Base-by-base conservation (phyloP, 2,113 vertebrate species). In the Thalassarche chlororhynchos region DNA sequence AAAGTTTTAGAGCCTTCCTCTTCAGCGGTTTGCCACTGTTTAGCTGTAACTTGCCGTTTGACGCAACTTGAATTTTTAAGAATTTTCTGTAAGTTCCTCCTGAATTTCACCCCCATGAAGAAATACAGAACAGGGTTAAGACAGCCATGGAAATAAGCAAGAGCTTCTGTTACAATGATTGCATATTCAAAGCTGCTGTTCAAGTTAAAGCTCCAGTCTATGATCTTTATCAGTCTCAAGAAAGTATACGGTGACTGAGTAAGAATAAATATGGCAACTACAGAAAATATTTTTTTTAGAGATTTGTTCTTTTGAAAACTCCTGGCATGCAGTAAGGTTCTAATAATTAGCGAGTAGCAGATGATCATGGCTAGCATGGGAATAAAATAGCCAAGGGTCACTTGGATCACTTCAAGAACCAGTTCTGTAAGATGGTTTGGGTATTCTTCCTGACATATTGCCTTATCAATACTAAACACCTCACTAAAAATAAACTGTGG, bases 51-150 rank as follows among this genome's bases (percentile, higher is more conserved):
- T 55, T 91, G 42, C 12, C 26, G 16, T 66, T 95, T 97, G 29
- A 76, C 10, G 28, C 87, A 95, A 65, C 96, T 91, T 38, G 52
- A 11, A 8, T 95, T 97, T 87, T 95, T 97, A 40, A 96, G 34
- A 10, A 98, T 96, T 93, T 97, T 98, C 66, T 87, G 70, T 74
- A 98, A 94, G 29, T 97, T 97, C 74, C 94, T 98, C 36, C 94
- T 94, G 78, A 98, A 98, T 83, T 98, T 98, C 17, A 92, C 70
- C n/a, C 98, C 96, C 3, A 75, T 91, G 40, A 98, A 98, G 89
- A 98, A 97, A 36, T 98, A 98, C 38, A 98, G 96, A 72, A 98
- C 36, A 36, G 97, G 93, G n/a, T 98, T 98, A 8, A 98, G 96
- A 74, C 97, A 98, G 55, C 87, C 91, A 17, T 97, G 97, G 76